These are phyloP conservation scores for Chaenogobius annularis DNA, from an alignment of 2,113 vertebrate species.

Conservation along the genomic window DNA sequence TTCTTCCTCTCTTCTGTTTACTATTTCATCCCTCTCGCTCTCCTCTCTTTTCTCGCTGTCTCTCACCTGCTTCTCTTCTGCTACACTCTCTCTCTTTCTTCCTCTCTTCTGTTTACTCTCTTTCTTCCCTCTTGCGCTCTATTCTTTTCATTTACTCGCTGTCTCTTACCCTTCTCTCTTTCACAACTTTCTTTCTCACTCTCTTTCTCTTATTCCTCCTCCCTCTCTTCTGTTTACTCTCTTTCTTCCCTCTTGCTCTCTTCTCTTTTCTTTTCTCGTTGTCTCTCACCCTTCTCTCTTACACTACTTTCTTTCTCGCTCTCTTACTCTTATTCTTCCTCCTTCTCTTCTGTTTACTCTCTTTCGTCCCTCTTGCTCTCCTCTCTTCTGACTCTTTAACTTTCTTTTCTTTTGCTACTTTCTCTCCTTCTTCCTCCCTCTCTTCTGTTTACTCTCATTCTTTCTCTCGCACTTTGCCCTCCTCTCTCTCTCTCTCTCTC, in stretches of 20 bases:
- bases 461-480: not conserved
- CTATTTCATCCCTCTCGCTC: no score
- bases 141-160: no score
- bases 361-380: no score
- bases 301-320: conserved; percentile 73
- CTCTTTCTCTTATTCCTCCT: not conserved
- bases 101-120: conserved; percentile 66
- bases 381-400: no score
- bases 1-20: not conserved
- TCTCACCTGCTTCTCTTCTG: not conserved
- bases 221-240: not conserved
- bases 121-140: conserved; percentile 53
- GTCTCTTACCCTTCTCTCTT: not conserved
- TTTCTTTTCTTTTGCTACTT: not conserved
- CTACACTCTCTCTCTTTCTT: not conserved
- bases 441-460: no score
- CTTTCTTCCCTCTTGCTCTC: not conserved
- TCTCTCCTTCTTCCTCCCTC: no score
- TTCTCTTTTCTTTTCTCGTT: not conserved
- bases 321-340: conserved; percentile 75
- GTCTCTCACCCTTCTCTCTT: conserved; percentile 58
- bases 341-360: not conserved
- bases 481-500: conserved; percentile 70
- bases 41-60: not conserved
- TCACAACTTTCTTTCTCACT: not conserved